Evolutionary conservation across 92 coral and sea anemone species (phyloP), one percentile per base, ranked within the genome.

Genomic region (Palythoa heliodiscus): DNA sequence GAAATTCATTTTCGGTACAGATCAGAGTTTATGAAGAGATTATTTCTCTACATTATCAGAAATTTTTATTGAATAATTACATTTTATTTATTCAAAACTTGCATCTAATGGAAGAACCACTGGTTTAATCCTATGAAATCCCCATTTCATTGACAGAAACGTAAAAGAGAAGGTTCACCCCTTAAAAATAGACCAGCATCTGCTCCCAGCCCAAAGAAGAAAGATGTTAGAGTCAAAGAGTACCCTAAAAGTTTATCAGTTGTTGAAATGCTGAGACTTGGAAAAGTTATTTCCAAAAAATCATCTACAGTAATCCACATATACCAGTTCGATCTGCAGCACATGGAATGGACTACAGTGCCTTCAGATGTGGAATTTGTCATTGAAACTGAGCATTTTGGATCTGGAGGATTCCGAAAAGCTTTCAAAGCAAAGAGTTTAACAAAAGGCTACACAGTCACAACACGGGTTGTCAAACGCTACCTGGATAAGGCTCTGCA

Each of bases 391-490:
- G 24, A 66, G 64, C 87, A 89, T 86, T 86, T 80, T 85, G 91
- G 86, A 15, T 68, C 88, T 70, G 91, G 91, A 75, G 88, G 88
- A 60, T 86, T 89, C 73, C 50, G 82, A 25, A 63, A 82, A 86
- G 92, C 86, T 73, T 89, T 72, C 55, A 89, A 89, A 86, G 92
- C 87, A n/a, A 89, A 54, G 78, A 89, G 92, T 78, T 71, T 68
- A 78, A 78, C 92, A 20, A 38, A 55, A 70, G 70, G 81, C 50
- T 89, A 77, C 86, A 85, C 43, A 69, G 76, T 39, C 48, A 75
- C 70, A 37, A 58, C 64, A 68, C 86, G 89, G 92, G 87, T 89
- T 58, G 71, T 89, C 55, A 89, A 89, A 82, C 58, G 57, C 73
- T 89, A 86, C 87, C 67, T 89, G 37, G 71, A 66, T 14, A 81